Conservation (phyloP, 2,113 vertebrate genomes). For the Epinephelus lanceolatus region DNA sequence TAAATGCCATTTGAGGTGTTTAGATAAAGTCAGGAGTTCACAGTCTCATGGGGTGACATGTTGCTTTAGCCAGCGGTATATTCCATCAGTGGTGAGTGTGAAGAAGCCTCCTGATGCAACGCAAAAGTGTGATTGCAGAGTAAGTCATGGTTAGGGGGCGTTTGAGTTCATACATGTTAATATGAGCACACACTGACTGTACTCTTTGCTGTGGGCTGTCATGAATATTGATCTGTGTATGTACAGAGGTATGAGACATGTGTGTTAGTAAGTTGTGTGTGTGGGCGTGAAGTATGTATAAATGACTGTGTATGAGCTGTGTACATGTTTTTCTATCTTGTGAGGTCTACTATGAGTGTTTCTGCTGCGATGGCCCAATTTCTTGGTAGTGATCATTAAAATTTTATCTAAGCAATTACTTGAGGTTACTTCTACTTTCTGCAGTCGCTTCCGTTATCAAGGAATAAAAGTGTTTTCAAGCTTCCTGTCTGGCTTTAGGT, state of each 20-base stretch:
- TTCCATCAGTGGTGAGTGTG: constrained; percentile 46
- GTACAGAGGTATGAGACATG: constrained; percentile 4
- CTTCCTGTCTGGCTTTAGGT: background rate
- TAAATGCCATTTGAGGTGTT: constrained; percentile 22
- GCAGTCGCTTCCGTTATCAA: background rate
- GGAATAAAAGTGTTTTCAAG: background rate
- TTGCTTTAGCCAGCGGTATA: constrained; percentile 31
- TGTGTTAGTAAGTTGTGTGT: constrained; percentile 1
- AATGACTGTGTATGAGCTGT: constrained; percentile 5
- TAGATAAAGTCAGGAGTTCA: constrained; percentile 19
- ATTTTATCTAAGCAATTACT: constrained; percentile 19
- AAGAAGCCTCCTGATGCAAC: constrained; percentile 44
- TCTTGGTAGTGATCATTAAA: constrained; percentile 20
- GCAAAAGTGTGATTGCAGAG: constrained; percentile 25
- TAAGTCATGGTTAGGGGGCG: constrained; percentile 23
- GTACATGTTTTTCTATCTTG: constrained; percentile 4
- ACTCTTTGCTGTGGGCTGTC: constrained; percentile 41
- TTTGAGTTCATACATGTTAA: constrained; percentile 62
- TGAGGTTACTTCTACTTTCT: constrained; percentile 18
- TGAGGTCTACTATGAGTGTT: background rate
- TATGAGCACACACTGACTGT: constrained; percentile 9
- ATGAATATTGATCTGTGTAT: constrained; percentile 64
- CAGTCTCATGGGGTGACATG: constrained; percentile 31
- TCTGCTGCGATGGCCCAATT: constrained; percentile 24
- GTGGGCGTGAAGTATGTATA: constrained; percentile 17